phyloP scores from a whole-genome alignment of 2,888 invertebrate genomes.

The Augochlorella aurata region DNA sequence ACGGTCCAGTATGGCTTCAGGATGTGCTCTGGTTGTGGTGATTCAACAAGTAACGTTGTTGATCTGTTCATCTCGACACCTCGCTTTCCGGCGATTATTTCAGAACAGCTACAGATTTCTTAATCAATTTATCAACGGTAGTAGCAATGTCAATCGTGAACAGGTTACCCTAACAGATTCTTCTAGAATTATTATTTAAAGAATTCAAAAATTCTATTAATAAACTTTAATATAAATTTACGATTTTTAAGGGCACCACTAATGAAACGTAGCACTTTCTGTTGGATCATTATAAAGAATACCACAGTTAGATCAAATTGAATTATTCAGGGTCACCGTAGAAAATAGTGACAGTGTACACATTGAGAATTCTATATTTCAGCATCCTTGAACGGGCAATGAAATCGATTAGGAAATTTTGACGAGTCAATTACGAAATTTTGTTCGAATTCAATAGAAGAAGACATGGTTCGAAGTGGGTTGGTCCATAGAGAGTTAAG shows the following conservation, averaged over 20 bases:
- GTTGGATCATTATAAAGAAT: neutral
- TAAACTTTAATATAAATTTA: no score
- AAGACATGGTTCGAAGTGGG: neutral
- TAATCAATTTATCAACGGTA: no score
- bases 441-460: neutral
- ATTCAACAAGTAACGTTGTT: neutral
- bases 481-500: conserved; percentile 56
- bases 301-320: neutral
- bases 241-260: neutral
- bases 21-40: neutral
- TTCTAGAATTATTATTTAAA: no score
- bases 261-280: neutral
- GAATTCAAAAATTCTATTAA: no score
- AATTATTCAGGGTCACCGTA: neutral
- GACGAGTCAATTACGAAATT: neutral
- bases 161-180: no score
- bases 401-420: neutral
- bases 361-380: no score
- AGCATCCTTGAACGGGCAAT: neutral
- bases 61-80: no score
- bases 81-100: no score
- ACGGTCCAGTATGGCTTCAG: conserved; percentile 22
- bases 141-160: no score
- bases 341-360: no score
- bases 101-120: no score